A percentile compares a stretch with the other conserved stretches of the same genome.
phyloP scores from a whole-genome alignment of 2,888 invertebrate genomes.

The Epiblema foenella region DNA sequence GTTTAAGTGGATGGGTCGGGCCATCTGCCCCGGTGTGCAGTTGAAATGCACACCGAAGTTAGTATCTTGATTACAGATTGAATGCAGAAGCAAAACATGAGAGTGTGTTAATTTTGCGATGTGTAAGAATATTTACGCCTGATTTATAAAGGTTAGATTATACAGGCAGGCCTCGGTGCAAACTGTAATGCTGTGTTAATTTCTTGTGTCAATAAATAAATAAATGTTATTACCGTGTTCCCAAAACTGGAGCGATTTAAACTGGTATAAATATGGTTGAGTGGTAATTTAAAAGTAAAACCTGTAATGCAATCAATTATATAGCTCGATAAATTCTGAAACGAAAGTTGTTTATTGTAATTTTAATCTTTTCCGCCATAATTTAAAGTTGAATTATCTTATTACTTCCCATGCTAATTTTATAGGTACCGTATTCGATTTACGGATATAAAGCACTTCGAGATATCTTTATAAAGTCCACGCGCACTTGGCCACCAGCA shows the following conservation, averaged over 20 bases:
- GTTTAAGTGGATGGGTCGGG: not conserved
- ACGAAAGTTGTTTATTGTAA: slow-evolving; percentile 16
- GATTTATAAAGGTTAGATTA: too few species aligned
- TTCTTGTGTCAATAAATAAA: too few species aligned
- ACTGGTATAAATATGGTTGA: slow-evolving; percentile 9
- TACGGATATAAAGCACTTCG: too few species aligned
- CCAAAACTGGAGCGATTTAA: slow-evolving; percentile 23
- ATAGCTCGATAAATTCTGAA: not conserved
- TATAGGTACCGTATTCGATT: too few species aligned
- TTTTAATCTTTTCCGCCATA: not conserved
- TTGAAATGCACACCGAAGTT: not conserved
- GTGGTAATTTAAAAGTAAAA: slow-evolving; percentile 19
- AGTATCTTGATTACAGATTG: not conserved
- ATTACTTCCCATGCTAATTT: too few species aligned
- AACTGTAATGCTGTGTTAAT: too few species aligned
- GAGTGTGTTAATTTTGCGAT: too few species aligned
- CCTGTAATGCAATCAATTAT: slow-evolving; percentile 9
- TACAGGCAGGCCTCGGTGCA: too few species aligned
- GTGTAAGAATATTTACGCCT: too few species aligned
- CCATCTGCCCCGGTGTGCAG: not conserved
- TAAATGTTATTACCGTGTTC: slow-evolving; percentile 15
- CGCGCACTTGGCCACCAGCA: too few species aligned
- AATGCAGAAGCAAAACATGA: not conserved
- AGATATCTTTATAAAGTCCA: too few species aligned
- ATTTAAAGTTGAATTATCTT: not conserved